Evolutionary conservation across 2,113 vertebrate genomes (phyloP).

Genomic region (Nycticebus coucang): DNA sequence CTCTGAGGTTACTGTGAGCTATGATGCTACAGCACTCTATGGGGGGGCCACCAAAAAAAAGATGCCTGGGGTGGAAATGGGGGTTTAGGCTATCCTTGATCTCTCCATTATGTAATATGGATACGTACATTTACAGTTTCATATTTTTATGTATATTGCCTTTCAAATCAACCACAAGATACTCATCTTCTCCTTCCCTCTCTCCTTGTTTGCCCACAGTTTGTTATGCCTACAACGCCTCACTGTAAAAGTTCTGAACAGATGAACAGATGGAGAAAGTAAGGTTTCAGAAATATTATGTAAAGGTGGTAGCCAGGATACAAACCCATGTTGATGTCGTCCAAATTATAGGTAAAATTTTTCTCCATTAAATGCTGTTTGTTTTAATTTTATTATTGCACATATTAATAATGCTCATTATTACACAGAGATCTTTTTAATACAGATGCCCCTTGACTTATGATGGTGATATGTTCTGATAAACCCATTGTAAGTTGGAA

Average conservation of each 20-base stretch:
- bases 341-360: neutral
- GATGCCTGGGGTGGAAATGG: neutral
- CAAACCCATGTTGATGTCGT: neutral
- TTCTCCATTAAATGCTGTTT: neutral
- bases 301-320: neutral
- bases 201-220: neutral
- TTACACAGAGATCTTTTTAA: neutral
- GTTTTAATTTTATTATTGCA: constrained; percentile 22
- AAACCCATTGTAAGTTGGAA: neutral
- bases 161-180: constrained; percentile 24
- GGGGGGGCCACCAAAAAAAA: neutral
- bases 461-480: neutral
- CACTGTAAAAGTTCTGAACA: neutral
- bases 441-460: neutral
- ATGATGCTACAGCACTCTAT: too few species aligned
- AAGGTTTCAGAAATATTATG: neutral
- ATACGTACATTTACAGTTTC: neutral
- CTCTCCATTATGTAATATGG: neutral
- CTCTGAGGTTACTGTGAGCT: too few species aligned
- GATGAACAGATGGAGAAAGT: neutral
- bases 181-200: neutral
- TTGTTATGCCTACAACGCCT: neutral
- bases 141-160: neutral
- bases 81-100: neutral
- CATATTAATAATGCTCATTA: neutral